Evolutionary conservation across 2,797 vertebrate genomes (phyloP), one percentile per base, ranked within the genome.

Genomic region (Silurus aristotelis): DNA sequence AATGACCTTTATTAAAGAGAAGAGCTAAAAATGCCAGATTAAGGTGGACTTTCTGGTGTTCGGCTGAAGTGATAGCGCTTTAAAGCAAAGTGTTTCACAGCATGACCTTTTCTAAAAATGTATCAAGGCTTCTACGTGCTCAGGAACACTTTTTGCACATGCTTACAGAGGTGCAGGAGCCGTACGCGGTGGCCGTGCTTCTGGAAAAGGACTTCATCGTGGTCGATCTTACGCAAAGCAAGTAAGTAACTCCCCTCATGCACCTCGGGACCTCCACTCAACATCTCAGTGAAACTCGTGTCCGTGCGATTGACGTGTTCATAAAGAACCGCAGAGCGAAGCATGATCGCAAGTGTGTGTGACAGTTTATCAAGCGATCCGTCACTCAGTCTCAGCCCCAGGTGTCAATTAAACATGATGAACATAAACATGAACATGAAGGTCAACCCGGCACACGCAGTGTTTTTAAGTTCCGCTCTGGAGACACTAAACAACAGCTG

Each of bases 181-280:
- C 98, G 1, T 99, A 98, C 85, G 98, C 98, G 5, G 97, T 99
- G 77, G 98, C 96, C 85, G 97, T 99, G 72, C 95, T 99, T 86
- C 92, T 99, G 93, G 98, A 99, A 93, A 99, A 98, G 94, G 98
- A 99, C 92, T 95, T 99, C 43, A 98, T 99, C 84, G 96, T 99
- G 58, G 96, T 99, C 92, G 98, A 99, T 92, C 95, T 99, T 17
- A 89, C 89, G 43, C 87, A 87, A 80, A 88, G 87, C 89, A 90
- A 86, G 89, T 90, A 80, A 79, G 89, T 79, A 75, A 10, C 52
- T 8, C 14, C 5, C 22, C 55, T 15, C 43, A 46, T 22, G 56
- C 52, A 78, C 46, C 68, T 72, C 55, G n/a, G 46, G 5, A 79
- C 55, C 60, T 43, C 52, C 83, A 52, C 48, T 68, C 63, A 77